Percentiles rank a stretch among this genome's conserved stretches.
These are phyloP conservation scores for Patella pellucida DNA, from an alignment of 2,888 invertebrate genomes.

Conservation along the genomic window DNA sequence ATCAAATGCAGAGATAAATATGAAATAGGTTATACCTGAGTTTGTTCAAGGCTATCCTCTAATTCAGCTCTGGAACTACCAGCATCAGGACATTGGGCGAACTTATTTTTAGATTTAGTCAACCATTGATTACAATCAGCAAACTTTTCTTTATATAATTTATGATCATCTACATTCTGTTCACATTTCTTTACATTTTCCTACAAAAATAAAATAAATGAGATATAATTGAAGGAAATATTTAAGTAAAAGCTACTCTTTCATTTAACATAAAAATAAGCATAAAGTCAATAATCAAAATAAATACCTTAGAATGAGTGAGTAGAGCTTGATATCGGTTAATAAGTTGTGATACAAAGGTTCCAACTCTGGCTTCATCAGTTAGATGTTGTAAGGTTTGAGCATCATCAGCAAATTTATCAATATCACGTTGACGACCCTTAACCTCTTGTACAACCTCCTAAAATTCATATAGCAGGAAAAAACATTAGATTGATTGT, in stretches of 20 bases:
- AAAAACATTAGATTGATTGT: no score
- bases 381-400: conserved; percentile 87
- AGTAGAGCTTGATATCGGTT: conserved; percentile 75
- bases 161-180: conserved; percentile 91
- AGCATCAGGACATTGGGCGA: conserved; percentile 81
- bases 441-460: conserved; percentile 80
- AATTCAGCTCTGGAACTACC: conserved; percentile 87
- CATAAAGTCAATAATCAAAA: background rate
- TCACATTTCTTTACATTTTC: conserved; percentile 92
- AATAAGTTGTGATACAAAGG: conserved; percentile 89
- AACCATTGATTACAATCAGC: conserved; percentile 96
- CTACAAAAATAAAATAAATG: conserved; percentile 50
- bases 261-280: background rate
- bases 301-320: conserved; percentile 60
- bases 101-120: conserved; percentile 87
- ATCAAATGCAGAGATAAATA: no score
- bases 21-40: conserved; percentile 53
- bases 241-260: background rate
- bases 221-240: background rate
- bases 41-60: conserved; percentile 81
- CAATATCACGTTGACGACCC: conserved; percentile 86
- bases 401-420: conserved; percentile 90
- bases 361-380: conserved; percentile 87
- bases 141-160: conserved; percentile 90
- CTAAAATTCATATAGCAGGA: conserved; percentile 35